phyloP scores from a whole-genome alignment of 2,113 vertebrate species.

The Burhinus bistriatus region DNA sequence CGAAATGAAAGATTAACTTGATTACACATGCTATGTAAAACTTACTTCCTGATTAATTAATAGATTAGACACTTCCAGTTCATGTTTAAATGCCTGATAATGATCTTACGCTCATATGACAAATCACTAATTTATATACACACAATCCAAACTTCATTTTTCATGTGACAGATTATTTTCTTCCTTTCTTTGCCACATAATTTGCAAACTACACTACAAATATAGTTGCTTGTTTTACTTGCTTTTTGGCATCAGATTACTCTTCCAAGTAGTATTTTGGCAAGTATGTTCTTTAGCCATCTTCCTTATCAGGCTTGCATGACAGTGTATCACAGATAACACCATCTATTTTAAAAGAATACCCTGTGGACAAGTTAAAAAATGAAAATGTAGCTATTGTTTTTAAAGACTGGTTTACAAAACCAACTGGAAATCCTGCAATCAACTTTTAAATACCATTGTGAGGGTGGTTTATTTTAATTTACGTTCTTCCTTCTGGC shows the following conservation, averaged over 20 bases:
- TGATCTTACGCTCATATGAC: not conserved
- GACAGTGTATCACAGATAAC: not conserved
- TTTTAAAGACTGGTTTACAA: not conserved
- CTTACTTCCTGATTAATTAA: constrained; percentile 46
- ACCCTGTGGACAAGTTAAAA: not conserved
- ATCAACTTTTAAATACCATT: constrained; percentile 16
- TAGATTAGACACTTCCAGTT: constrained; percentile 36
- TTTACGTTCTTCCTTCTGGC: not conserved
- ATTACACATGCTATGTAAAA: constrained; percentile 27
- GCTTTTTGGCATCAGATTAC: constrained; percentile 16
- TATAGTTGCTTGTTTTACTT: not conserved
- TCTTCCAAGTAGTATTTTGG: constrained; percentile 25
- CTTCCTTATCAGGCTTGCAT: not conserved
- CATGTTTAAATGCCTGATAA: constrained; percentile 38
- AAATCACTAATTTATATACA: constrained; percentile 26
- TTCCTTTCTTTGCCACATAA: constrained; percentile 30
- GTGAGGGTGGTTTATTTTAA: constrained; percentile 3
- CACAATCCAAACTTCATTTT: constrained; percentile 28
- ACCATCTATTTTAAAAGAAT: not conserved
- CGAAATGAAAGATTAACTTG: constrained; percentile 42
- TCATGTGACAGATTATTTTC: constrained; percentile 53
- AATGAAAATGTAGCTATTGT: not conserved
- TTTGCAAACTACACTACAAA: constrained; percentile 48
- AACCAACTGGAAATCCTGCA: constrained; percentile 27
- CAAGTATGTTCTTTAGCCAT: not conserved